Conservation (phyloP, 2,797 vertebrate genomes). For the Liasis olivaceus region DNA sequence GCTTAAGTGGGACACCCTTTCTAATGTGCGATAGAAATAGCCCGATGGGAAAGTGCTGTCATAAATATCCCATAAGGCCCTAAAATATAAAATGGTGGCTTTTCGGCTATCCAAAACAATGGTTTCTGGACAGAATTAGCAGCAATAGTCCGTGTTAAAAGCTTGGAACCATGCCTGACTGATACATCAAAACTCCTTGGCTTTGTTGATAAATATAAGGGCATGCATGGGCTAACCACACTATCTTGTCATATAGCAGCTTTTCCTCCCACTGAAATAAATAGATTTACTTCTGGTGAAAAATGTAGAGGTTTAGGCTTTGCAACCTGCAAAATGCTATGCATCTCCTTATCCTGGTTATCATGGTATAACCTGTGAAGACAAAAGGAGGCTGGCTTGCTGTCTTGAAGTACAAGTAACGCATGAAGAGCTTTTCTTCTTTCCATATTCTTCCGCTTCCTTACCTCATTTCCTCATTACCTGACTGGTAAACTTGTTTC, state of each 20-base stretch:
- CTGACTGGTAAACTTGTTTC: conserved; percentile 3
- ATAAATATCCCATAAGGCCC: neutral
- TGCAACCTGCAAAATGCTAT: neutral
- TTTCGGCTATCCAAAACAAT: neutral
- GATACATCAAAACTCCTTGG: neutral
- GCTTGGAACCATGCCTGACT: neutral
- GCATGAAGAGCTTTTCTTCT: neutral
- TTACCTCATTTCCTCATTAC: no score
- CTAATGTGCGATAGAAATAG: no score
- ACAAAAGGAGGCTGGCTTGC: neutral
- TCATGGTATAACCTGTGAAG: neutral
- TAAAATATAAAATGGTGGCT: neutral
- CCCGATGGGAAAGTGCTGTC: neutral
- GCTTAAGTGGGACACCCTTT: neutral
- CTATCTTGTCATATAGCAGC: neutral
- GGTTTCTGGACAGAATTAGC: neutral
- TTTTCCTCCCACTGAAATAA: neutral
- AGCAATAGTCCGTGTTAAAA: neutral
- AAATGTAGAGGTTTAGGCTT: neutral
- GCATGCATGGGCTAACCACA: no score
- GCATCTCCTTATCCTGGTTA: neutral
- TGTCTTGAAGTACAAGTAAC: neutral
- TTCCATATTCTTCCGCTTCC: neutral
- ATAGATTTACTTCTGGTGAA: neutral
- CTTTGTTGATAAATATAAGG: neutral